phyloP scores from a whole-genome alignment of 2,113 vertebrate genomes.

The Eolophus roseicapilla region DNA sequence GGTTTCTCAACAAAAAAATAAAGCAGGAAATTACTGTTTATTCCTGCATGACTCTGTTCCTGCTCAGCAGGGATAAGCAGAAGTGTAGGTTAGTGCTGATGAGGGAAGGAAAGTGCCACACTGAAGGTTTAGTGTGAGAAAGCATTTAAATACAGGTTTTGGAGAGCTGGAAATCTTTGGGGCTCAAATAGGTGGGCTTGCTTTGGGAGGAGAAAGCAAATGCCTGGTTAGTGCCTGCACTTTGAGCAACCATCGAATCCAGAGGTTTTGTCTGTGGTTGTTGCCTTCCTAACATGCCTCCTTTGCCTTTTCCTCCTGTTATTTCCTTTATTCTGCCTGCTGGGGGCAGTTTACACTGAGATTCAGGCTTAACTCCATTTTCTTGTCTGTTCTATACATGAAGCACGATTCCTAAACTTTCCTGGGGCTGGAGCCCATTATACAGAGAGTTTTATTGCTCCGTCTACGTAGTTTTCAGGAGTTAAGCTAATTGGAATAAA shows the following conservation, averaged over 20 bases:
- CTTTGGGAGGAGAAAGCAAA: background rate
- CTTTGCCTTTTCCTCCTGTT: background rate
- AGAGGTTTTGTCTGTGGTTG: rapidly evolving
- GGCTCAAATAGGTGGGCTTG: background rate
- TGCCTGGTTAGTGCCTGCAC: background rate
- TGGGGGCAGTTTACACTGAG: background rate
- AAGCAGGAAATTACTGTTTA: background rate
- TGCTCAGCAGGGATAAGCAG: background rate
- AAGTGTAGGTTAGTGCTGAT: background rate
- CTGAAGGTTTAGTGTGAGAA: background rate
- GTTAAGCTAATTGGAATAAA: background rate
- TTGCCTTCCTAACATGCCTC: background rate
- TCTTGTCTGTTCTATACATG: rapidly evolving
- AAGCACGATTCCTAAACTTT: background rate
- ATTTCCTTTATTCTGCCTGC: background rate
- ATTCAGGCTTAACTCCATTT: background rate
- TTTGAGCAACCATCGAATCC: rapidly evolving
- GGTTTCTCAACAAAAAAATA: background rate
- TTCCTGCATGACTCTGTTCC: background rate
- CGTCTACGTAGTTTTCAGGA: background rate
- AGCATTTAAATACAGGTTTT: background rate
- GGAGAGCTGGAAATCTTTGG: background rate
- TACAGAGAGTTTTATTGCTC: rapidly evolving
- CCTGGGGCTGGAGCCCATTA: background rate
- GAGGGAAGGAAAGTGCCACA: background rate